phyloP scores from a whole-genome alignment of 2,888 invertebrate genomes.

The Alviniconcha strummeri region DNA sequence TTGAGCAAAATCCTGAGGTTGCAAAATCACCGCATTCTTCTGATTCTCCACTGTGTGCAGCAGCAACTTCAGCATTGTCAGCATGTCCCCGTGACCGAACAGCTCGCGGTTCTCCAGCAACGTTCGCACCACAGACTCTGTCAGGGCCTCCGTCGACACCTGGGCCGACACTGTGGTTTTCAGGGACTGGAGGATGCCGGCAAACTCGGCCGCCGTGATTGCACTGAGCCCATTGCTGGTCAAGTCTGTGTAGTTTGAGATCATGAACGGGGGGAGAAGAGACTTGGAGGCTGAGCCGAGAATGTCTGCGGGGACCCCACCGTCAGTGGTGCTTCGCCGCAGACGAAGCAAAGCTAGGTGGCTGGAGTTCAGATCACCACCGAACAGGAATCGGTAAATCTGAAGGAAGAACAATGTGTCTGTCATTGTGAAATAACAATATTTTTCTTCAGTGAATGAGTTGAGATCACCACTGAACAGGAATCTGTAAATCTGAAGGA shows the following conservation, averaged over 20 bases:
- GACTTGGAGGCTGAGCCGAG: background rate
- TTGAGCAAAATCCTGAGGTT: constrained; percentile 51
- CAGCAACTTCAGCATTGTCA: constrained; percentile 39
- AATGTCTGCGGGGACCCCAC: constrained; percentile 30
- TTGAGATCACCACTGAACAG: background rate
- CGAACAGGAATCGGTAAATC: constrained; percentile 61
- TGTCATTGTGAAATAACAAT: too few species aligned
- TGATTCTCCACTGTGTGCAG: constrained; percentile 35
- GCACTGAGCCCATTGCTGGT: constrained; percentile 24
- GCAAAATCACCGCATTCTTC: constrained; percentile 35
- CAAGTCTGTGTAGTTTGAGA: constrained; percentile 19
- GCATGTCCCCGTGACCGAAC: constrained; percentile 22
- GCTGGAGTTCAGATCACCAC: constrained; percentile 43
- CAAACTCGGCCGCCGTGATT: constrained; percentile 8
- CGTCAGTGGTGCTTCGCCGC: constrained; percentile 9
- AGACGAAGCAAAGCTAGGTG: constrained; percentile 33
- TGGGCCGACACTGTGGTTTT: background rate
- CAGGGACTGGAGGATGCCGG: background rate
- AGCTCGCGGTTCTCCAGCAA: constrained; percentile 10
- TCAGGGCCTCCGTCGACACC: background rate
- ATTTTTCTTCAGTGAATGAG: too few species aligned
- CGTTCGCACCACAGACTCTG: constrained; percentile 13
- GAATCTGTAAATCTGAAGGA: constrained; percentile 4
- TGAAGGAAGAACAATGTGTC: constrained; percentile 36
- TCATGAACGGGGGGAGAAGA: background rate